Evolutionary conservation across 2,797 vertebrate genomes (phyloP).

Genomic region (Sebastes miniatus): DNA sequence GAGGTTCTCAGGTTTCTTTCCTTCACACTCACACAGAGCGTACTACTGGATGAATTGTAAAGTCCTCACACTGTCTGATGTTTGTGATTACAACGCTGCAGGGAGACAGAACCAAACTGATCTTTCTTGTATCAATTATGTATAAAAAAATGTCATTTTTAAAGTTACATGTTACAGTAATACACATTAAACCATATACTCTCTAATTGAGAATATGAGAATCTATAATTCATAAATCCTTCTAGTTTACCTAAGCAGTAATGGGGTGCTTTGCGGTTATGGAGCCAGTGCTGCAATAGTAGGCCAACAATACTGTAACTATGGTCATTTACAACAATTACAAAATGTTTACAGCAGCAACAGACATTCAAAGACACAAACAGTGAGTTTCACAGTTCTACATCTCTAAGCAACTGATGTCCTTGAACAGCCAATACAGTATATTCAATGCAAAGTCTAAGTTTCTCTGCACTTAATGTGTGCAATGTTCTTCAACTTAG

Average conservation of each 20-base stretch:
- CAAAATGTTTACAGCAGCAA: not conserved
- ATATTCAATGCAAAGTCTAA: not conserved
- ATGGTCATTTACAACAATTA: conserved; percentile 9
- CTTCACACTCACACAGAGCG: not conserved
- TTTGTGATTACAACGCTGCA: not conserved
- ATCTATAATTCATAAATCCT: conserved; percentile 29
- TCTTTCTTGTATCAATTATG: not conserved
- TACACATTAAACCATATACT: not conserved
- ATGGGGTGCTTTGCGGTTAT: conserved; percentile 2
- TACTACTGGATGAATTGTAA: not conserved
- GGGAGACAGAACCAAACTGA: not conserved
- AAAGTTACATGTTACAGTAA: not conserved
- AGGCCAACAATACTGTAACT: not conserved
- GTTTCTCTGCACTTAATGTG: not conserved
- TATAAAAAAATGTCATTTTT: not conserved
- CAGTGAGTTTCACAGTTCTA: not conserved
- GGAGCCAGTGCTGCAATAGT: not conserved
- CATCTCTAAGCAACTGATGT: not conserved
- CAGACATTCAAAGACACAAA: not conserved
- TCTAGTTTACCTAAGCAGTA: not conserved
- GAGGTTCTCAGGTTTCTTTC: conserved; percentile 6
- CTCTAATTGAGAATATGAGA: not conserved
- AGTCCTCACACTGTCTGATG: not conserved
- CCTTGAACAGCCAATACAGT: not conserved
- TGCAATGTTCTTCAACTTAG: not conserved